Evolutionary conservation across 2,888 invertebrate species (phyloP), one percentile per base, ranked within the genome.

Genomic region (Antheraea yamamai): DNA sequence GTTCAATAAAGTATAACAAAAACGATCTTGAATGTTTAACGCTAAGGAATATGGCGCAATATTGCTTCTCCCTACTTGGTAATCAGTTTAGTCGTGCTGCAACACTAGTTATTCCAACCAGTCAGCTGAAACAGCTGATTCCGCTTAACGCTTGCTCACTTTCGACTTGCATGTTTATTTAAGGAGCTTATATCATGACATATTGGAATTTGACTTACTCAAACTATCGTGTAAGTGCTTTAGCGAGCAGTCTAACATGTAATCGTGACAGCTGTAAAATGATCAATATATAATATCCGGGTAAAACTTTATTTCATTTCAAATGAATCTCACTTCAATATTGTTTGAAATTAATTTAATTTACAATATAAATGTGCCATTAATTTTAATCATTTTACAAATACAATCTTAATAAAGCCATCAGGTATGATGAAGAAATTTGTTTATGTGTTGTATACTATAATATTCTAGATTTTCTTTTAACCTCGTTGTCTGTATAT

Each of bases 41-140:
- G 85, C 81, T 81, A 83, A 84, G 79, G 83, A 82, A 83, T 81
- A 82, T 78, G 80, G 78, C 81, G 83, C 78, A 79, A 78, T 82
- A 84, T 83, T 84, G 82, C 80, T 20, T 77, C 68, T 64, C 64
- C 55, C 16, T 52, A 55, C 89, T n/a, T n/a, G n/a, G n/a, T 91
- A 93, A 92, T 88, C 87, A 88, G 90, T 91, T 92, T 91, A 92
- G 87, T 86, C 85, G 83, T 85, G 86, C 88, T 88, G 86, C 86
- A 88, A 89, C 88, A 90, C 90, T 92, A 92, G 93, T 94, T 93
- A 94, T 90, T 89, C 87, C 89, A 88, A 92, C 88, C 88, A 89
- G 84, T 85, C 85, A 87, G 84, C 86, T 87, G 84, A 84, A 87
- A 87, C 87, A 79, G 84, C 84, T 81, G 82, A 86, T 84, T 86